phyloP scores from a whole-genome alignment of 2,113 vertebrate species.

The Lepisosteus osseus region DNA sequence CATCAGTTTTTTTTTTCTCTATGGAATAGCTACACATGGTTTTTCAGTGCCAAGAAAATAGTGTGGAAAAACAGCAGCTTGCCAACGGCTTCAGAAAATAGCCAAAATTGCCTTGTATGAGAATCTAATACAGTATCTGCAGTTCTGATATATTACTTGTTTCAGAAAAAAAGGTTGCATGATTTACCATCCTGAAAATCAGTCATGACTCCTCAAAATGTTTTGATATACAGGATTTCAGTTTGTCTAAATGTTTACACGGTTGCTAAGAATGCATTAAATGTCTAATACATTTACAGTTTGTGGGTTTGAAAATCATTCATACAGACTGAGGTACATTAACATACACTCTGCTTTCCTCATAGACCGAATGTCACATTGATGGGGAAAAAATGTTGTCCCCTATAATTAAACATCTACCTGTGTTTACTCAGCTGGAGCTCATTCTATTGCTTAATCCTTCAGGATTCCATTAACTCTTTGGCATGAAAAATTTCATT shows the following conservation, averaged over 20 bases:
- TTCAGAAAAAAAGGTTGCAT: no score
- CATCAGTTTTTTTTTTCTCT: slow-evolving; percentile 35
- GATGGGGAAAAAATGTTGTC: slow-evolving; percentile 12
- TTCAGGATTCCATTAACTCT: slow-evolving; percentile 26
- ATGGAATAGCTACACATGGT: slow-evolving; percentile 53
- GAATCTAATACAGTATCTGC: slow-evolving; percentile 45
- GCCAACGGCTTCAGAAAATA: slow-evolving; percentile 59
- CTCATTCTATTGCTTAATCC: slow-evolving; percentile 21
- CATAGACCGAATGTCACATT: slow-evolving; percentile 9
- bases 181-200: no score
- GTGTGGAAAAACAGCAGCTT: slow-evolving; percentile 52
- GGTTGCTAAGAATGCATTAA: no score
- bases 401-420: slow-evolving; percentile 15
- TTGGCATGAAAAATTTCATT: no score
- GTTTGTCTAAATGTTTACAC: no score
- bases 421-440: slow-evolving; percentile 24
- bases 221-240: no score
- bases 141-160: no score
- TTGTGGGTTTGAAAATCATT: no score
- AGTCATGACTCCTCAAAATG: no score
- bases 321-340: no score
- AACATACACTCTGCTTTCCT: no score
- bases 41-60: slow-evolving; percentile 54
- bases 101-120: slow-evolving; percentile 38
- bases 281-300: no score